phyloP scores from a whole-genome alignment of 1,140 invertebrate species.

The Stegodyphus dumicola region DNA sequence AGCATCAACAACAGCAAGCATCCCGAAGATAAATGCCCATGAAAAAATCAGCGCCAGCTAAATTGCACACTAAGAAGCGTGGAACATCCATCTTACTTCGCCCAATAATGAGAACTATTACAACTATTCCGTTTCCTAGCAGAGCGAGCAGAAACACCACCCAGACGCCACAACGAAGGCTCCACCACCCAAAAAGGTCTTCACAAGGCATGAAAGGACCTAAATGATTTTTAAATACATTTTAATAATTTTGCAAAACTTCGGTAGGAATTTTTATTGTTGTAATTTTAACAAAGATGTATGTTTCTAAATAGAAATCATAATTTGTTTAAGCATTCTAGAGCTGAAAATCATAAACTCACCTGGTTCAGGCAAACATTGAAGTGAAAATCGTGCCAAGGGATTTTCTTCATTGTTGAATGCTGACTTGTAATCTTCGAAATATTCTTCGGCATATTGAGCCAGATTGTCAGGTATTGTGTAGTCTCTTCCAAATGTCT shows the following conservation, averaged over 20 bases:
- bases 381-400: constrained; percentile 71
- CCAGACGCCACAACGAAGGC: constrained; percentile 94
- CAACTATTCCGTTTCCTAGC: constrained; percentile 96
- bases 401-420: constrained; percentile 65
- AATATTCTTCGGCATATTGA: constrained; percentile 75
- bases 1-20: constrained; percentile 94
- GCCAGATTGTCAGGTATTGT: constrained; percentile 75
- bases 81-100: constrained; percentile 95
- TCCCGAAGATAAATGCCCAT: constrained; percentile 96
- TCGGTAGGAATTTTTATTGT: too few relatives aligned
- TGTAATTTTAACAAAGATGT: too few relatives aligned
- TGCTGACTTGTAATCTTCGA: constrained; percentile 71
- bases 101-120: constrained; percentile 92
- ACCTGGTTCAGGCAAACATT: constrained; percentile 82
- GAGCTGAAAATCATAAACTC: constrained; percentile 1
- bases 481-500: constrained; percentile 78
- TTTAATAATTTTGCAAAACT: too few relatives aligned
- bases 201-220: constrained; percentile 96
- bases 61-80: constrained; percentile 93
- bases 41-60: constrained; percentile 94
- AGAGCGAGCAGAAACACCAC: constrained; percentile 94
- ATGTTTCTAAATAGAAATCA: too few relatives aligned
- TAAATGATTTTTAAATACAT: constrained; percentile 64
- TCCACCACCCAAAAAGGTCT: constrained; percentile 98
- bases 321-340: too few relatives aligned